phyloP scores from a whole-genome alignment of 2,888 invertebrate genomes.

The Syrphus vitripennis region DNA sequence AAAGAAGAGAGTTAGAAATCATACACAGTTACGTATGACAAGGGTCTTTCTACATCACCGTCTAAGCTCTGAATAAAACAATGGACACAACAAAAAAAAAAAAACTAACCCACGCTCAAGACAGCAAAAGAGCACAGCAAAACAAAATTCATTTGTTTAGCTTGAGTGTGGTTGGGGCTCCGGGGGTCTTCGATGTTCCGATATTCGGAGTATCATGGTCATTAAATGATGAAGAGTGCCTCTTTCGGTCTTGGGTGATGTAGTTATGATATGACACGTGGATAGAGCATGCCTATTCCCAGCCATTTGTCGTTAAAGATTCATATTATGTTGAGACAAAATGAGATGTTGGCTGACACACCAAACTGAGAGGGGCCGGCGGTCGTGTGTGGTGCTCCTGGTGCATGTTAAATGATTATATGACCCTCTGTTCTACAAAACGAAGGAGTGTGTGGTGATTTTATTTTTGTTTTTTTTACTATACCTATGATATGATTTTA shows the following conservation, averaged over 20 bases:
- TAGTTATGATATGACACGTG: slow-evolving; percentile 34
- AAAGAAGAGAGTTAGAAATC: neutral
- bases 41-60: neutral
- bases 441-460: neutral
- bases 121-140: neutral
- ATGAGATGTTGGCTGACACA: slow-evolving; percentile 15
- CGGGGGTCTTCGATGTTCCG: neutral
- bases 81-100: neutral
- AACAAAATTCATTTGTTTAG: slow-evolving; percentile 31
- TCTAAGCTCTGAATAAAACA: neutral
- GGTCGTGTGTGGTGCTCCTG: neutral
- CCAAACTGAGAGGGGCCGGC: neutral
- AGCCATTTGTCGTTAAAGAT: slow-evolving; percentile 49
- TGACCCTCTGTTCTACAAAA: neutral
- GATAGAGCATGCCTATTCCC: slow-evolving; percentile 40
- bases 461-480: no score
- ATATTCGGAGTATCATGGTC: slow-evolving; percentile 1
- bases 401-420: neutral
- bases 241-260: neutral
- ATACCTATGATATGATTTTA: no score
- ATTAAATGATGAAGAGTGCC: slow-evolving; percentile 15
- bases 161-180: slow-evolving; percentile 5
- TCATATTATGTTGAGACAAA: slow-evolving; percentile 29
- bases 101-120: neutral
- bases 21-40: neutral